These are phyloP conservation scores for Enteromius anoplus DNA, from an alignment of 2,797 vertebrate genomes.

Conservation along the genomic window DNA sequence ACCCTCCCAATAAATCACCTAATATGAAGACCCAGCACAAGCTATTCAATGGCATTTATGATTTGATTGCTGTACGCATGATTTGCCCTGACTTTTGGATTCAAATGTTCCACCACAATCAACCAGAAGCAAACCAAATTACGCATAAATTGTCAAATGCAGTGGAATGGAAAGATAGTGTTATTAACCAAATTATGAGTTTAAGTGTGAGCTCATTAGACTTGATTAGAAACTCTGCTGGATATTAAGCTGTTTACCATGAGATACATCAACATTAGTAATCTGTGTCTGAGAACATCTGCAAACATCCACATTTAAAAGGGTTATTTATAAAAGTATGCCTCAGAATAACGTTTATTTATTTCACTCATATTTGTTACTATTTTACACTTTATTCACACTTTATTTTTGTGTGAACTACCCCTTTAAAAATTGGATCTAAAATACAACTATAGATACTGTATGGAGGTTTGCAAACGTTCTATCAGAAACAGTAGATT, in stretches of 20 bases:
- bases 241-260: constrained; percentile 50
- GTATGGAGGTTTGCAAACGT: neutral
- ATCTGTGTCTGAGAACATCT: constrained; percentile 17
- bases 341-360: neutral
- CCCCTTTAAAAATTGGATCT: neutral
- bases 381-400: neutral
- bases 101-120: constrained; percentile 28
- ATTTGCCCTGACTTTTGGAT: constrained; percentile 37
- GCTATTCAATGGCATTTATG: constrained; percentile 24
- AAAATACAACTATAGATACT: neutral
- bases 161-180: constrained; percentile 57
- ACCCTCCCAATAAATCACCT: neutral
- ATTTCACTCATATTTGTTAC: neutral
- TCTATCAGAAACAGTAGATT: neutral
- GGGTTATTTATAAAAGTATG: neutral
- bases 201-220: constrained; percentile 61
- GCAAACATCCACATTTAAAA: neutral
- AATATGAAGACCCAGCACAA: constrained; percentile 23
- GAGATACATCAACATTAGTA: constrained; percentile 43
- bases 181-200: constrained; percentile 60
- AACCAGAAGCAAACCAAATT: constrained; percentile 55
- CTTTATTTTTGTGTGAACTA: too few species aligned
- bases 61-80: constrained; percentile 32
- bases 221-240: constrained; percentile 65
- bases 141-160: constrained; percentile 51